These are phyloP conservation scores for Drosophila punjabiensis DNA, from an alignment of 1,140 invertebrate species.

Conservation along the genomic window DNA sequence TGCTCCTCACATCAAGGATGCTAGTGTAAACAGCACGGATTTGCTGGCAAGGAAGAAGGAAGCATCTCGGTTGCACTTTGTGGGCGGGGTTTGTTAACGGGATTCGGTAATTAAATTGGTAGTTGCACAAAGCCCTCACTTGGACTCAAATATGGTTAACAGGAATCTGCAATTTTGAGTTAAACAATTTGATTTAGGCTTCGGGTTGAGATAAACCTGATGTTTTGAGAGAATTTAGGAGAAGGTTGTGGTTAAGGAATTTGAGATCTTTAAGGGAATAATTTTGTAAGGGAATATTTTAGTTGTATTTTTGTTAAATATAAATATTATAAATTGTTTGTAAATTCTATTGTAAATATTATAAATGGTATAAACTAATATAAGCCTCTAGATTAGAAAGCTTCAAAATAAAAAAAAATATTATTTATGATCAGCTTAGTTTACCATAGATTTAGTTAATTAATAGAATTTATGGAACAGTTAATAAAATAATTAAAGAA, in stretches of 20 bases:
- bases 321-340: no score
- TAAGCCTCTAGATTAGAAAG: no score
- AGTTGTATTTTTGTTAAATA: neutral
- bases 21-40: neutral
- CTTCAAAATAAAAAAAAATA: no score
- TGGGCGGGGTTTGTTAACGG: slow-evolving; percentile 17
- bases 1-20: slow-evolving; percentile 24
- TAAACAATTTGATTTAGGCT: slow-evolving; percentile 1
- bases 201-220: neutral
- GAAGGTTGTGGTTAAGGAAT: neutral
- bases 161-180: neutral
- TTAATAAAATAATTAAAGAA: no score
- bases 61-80: slow-evolving; percentile 23
- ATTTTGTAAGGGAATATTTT: neutral
- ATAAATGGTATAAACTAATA: no score
- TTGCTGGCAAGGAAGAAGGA: slow-evolving; percentile 30
- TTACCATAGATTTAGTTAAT: no score
- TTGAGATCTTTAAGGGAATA: neutral
- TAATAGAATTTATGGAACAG: no score
- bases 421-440: no score
- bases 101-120: slow-evolving; percentile 40
- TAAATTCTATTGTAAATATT: no score
- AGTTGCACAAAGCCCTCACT: slow-evolving; percentile 13
- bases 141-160: neutral
- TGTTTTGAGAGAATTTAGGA: neutral